Base-by-base conservation (phyloP, 2,888 invertebrate species). In the Anoncus sp. region DNA sequence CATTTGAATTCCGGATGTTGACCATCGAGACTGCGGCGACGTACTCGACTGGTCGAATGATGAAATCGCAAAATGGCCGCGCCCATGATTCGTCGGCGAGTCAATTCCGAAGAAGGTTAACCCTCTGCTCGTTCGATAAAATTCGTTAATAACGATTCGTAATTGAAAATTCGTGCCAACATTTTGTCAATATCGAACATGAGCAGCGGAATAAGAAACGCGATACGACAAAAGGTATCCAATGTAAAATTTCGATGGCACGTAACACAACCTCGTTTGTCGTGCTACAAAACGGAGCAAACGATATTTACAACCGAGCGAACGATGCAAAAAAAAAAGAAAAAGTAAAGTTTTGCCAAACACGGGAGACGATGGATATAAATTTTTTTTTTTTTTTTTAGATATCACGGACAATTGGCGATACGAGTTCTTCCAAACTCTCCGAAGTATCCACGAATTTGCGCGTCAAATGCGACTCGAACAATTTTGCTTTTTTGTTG, bases 391-490 rank as follows among this genome's bases (percentile, higher is more conserved):
- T 75, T 55, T 66, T 57, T 85, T 55, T 85, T 86, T 57, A 90
- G 90, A 77, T 90, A 62, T 72, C 79, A 47, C 83, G 81, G 69
- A 82, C 80, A 20, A 73, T 88, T 14, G 62, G 77, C 38, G 83
- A 77, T 63, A 31, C 62, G 12, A 82, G 85, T n/a, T 22, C 75
- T 38, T 74, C 69, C 47, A 76, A 73, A 24, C 12, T 81, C 18
- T 62, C 65, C 1, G 65, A 71, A 14, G 79, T 87, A 59, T 49
- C 81, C 10, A 82, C 84, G 6, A 75, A 81, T 38, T 73, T 90
- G 5, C 31, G 57, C 20, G 72, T 90, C 5, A 82, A 81, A 47
- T 55, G 70, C 14, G 82, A 86, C 55, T 66, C 81, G 16, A 40
- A 27, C 1, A 60, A 70, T 10, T 89, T 87, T 73, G 67, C 77